phyloP scores from a whole-genome alignment of 2,888 invertebrate species.

The Toxonevra muliebris region DNA sequence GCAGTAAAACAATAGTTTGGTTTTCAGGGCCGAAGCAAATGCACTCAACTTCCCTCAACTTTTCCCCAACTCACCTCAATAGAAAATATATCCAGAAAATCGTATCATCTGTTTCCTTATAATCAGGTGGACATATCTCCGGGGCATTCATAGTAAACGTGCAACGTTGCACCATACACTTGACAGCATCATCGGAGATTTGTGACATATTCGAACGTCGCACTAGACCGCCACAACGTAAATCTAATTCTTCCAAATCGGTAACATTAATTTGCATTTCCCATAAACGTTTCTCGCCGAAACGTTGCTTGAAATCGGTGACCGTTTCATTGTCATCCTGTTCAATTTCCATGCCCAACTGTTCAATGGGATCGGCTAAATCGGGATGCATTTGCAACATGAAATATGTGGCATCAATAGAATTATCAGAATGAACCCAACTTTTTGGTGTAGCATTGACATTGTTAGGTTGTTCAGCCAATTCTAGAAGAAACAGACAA shows the following conservation, averaged over 20 bases:
- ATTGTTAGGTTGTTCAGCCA: slow-evolving; percentile 11
- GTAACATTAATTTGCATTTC: slow-evolving; percentile 77
- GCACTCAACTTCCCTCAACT: too few species aligned
- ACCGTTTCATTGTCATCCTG: slow-evolving; percentile 77
- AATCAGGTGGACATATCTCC: slow-evolving; percentile 81
- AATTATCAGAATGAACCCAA: slow-evolving; percentile 61
- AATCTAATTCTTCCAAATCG: slow-evolving; percentile 77
- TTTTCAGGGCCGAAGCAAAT: too few species aligned
- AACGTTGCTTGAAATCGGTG: slow-evolving; percentile 78
- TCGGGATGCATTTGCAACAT: slow-evolving; percentile 78
- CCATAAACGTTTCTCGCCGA: slow-evolving; percentile 72
- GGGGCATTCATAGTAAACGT: slow-evolving; percentile 79
- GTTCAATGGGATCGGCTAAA: slow-evolving; percentile 78
- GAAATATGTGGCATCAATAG: slow-evolving; percentile 68
- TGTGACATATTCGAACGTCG: slow-evolving; percentile 74
- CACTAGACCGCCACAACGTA: slow-evolving; percentile 79
- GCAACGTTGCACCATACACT: slow-evolving; percentile 82
- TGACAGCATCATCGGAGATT: slow-evolving; percentile 71
- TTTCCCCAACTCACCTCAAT: slow-evolving; percentile 62
- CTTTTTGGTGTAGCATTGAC: slow-evolving; percentile 25
- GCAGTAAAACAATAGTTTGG: too few species aligned
- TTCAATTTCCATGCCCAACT: slow-evolving; percentile 80
- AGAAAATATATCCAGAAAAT: slow-evolving; percentile 87
- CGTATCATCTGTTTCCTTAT: slow-evolving; percentile 78
- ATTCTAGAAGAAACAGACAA: background rate